Percentiles rank a stretch among this genome's conserved stretches.
Conservation (phyloP, 2,797 vertebrate genomes). For the Scolopax bukidnonensis region DNA sequence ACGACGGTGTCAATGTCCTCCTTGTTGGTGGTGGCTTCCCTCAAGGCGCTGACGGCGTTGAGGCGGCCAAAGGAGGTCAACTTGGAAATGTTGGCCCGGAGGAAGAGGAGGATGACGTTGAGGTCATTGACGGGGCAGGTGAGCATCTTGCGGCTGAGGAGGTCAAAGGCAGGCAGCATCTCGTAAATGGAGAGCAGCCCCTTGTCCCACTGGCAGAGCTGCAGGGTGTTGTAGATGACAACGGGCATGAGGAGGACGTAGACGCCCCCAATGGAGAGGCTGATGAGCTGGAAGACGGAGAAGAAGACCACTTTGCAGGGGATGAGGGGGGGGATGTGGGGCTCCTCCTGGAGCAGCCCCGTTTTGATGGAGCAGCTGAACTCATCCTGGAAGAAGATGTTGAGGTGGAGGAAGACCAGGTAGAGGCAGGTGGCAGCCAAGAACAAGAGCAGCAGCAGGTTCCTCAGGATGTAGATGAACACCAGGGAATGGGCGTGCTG, state of each 20-base stretch:
- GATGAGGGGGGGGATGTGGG: conserved; percentile 82
- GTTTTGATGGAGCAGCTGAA: conserved; percentile 93
- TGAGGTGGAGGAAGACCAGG: conserved; percentile 91
- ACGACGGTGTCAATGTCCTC: conserved; percentile 88
- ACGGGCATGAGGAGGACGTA: conserved; percentile 88
- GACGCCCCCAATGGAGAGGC: conserved; percentile 83
- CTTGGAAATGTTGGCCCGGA: conserved; percentile 89
- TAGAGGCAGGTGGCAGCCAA: conserved; percentile 90
- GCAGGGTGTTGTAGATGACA: conserved; percentile 88
- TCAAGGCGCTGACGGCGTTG: conserved; percentile 86
- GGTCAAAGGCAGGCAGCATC: conserved; percentile 91
- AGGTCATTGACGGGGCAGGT: conserved; percentile 94
- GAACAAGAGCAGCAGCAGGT: conserved; percentile 89
- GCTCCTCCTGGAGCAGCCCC: conserved; percentile 84
- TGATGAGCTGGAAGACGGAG: conserved; percentile 91
- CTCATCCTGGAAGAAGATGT: conserved; percentile 90
- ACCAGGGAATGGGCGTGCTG: conserved; percentile 89
- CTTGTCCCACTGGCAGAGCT: conserved; percentile 94
- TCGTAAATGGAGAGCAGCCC: conserved; percentile 91
- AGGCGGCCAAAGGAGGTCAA: conserved; percentile 91
- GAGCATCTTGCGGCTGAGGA: conserved; percentile 88
- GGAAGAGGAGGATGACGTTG: conserved; percentile 92
- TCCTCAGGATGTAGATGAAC: conserved; percentile 89
- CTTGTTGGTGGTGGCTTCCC: conserved; percentile 75
- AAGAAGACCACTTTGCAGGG: conserved; percentile 92